Evolutionary conservation across 2,888 invertebrate species (phyloP).

Genomic region (Octodonta nipae): DNA sequence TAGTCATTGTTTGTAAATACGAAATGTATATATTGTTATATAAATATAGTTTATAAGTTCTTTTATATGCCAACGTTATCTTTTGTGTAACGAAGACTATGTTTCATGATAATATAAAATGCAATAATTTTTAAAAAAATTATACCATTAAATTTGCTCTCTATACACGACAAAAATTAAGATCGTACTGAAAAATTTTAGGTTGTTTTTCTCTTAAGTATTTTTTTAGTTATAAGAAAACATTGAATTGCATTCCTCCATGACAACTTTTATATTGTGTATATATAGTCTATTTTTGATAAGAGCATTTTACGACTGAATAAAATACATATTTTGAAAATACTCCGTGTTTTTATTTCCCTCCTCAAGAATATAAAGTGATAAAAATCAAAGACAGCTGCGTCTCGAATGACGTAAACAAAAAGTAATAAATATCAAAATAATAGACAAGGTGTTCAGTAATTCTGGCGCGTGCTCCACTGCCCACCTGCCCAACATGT

Average conservation of each 20-base stretch:
- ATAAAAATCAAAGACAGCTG: slow-evolving; percentile 10
- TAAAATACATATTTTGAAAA: slow-evolving; percentile 1
- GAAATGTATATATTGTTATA: slow-evolving; percentile 25
- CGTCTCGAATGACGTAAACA: slow-evolving; percentile 9
- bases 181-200: slow-evolving; percentile 13
- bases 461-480: slow-evolving; percentile 25
- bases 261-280: slow-evolving; percentile 11
- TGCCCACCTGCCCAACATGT: slow-evolving; percentile 13
- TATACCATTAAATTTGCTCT: slow-evolving; percentile 11
- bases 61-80: slow-evolving; percentile 7
- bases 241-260: slow-evolving; percentile 5
- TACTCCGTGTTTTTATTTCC: slow-evolving; percentile 3
- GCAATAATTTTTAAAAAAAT: slow-evolving; percentile 8
- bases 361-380: slow-evolving; percentile 3
- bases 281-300: slow-evolving; percentile 16
- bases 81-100: slow-evolving; percentile 3
- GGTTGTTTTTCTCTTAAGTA: slow-evolving; percentile 7
- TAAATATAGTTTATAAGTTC: slow-evolving; percentile 19
- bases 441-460: slow-evolving; percentile 27
- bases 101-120: slow-evolving; percentile 4
- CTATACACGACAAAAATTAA: slow-evolving; percentile 10
- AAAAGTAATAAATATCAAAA: slow-evolving; percentile 21
- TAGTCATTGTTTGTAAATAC: slow-evolving; percentile 32
- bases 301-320: slow-evolving; percentile 12
- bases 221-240: slow-evolving; percentile 11